Evolutionary conservation across 2,888 invertebrate species (phyloP).

Genomic region (Troglohyphantes excavatus): DNA sequence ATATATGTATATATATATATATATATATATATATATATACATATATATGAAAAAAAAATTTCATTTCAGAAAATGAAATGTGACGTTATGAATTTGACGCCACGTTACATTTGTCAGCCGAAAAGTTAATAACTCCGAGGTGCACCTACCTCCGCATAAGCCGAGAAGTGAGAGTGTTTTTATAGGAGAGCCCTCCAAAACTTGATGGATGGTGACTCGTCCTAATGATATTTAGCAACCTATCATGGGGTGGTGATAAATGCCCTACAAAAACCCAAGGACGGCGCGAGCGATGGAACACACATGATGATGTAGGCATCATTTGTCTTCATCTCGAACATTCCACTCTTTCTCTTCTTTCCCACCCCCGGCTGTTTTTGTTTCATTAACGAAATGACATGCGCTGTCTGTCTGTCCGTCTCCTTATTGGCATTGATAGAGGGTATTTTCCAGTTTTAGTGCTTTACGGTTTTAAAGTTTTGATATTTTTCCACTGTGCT

Average conservation of each 20-base stretch:
- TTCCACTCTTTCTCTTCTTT: background rate
- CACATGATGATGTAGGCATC: slow-evolving; percentile 18
- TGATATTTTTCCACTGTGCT: no score
- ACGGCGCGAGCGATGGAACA: background rate
- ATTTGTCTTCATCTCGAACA: slow-evolving; percentile 33
- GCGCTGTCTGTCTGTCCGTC: background rate
- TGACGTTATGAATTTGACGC: no score
- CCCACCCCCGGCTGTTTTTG: background rate
- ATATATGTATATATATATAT: no score
- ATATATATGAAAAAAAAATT: no score
- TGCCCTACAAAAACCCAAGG: background rate
- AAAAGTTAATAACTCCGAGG: background rate
- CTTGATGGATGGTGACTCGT: background rate
- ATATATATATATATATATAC: no score
- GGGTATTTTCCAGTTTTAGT: no score
- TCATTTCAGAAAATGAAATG: no score
- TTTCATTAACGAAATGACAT: background rate
- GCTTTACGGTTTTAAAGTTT: no score
- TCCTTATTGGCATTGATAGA: no score
- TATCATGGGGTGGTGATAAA: background rate
- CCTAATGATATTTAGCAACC: slow-evolving; percentile 9
- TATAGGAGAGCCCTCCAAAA: background rate
- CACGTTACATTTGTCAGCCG: background rate
- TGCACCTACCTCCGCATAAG: background rate
- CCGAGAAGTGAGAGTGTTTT: background rate